Evolutionary conservation across 2,797 vertebrate species (phyloP).

Genomic region (Scomberomorus guttatus): DNA sequence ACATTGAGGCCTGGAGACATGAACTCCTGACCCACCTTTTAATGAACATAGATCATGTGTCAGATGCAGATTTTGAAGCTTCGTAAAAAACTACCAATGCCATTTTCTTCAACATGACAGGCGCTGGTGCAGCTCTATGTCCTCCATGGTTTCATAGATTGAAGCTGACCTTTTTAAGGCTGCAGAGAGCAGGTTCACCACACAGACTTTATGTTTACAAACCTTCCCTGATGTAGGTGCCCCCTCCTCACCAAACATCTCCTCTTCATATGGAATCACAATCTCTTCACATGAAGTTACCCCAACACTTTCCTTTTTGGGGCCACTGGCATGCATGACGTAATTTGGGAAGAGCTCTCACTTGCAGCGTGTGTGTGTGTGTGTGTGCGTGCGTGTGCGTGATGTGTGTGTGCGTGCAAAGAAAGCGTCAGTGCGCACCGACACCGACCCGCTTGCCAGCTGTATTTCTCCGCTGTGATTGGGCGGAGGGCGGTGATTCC

Average conservation of each 20-base stretch:
- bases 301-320: conserved; percentile 87
- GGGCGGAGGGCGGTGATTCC: conserved; percentile 83
- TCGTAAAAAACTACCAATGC: conserved; percentile 16
- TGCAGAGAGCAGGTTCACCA: conserved; percentile 23
- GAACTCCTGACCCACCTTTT: conserved; percentile 83
- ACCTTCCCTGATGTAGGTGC: background rate
- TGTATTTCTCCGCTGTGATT: conserved; percentile 77
- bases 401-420: conserved; percentile 43
- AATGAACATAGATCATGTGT: conserved; percentile 81
- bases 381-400: conserved; percentile 18
- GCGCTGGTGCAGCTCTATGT: background rate
- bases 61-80: conserved; percentile 58
- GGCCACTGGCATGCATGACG: conserved; percentile 87
- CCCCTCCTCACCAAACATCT: background rate
- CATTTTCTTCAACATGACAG: background rate
- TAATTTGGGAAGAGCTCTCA: conserved; percentile 81
- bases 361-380: conserved; percentile 35
- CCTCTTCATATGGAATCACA: conserved; percentile 37
- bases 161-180: conserved; percentile 55
- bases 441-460: conserved; percentile 77
- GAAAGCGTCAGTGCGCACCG: conserved; percentile 73
- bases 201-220: conserved; percentile 11
- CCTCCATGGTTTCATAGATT: conserved; percentile 18
- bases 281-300: conserved; percentile 66
- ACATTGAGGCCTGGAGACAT: conserved; percentile 78